A percentile compares a stretch with the other conserved stretches of the same genome.
phyloP scores from a whole-genome alignment of 2,797 vertebrate genomes.

The Coreius guichenoti region DNA sequence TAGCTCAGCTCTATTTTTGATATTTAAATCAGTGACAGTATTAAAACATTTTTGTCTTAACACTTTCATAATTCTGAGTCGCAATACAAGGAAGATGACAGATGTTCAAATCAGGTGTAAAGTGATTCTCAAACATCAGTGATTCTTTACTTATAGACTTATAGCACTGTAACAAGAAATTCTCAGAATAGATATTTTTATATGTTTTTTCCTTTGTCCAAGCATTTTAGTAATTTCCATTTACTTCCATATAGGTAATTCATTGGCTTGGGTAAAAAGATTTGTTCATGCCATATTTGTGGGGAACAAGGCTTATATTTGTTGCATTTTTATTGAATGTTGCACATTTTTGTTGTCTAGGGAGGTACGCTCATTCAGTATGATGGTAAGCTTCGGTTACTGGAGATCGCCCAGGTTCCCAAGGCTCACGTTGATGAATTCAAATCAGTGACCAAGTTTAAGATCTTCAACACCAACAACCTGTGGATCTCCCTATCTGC shows the following conservation, averaged over 20 bases:
- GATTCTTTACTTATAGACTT: background rate
- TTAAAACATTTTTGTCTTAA: background rate
- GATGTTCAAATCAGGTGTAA: background rate
- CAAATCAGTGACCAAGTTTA: constrained; percentile 98
- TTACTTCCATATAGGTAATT: background rate
- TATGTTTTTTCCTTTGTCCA: background rate
- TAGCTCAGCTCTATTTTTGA: background rate
- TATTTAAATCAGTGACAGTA: background rate
- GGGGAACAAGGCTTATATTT: background rate
- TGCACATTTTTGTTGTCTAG: constrained; percentile 69
- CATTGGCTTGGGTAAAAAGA: background rate
- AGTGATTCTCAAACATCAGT: background rate
- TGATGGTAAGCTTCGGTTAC: constrained; percentile 90
- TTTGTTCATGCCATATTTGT: background rate
- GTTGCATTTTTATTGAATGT: background rate
- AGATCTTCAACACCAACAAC: constrained; percentile 99
- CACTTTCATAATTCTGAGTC: background rate
- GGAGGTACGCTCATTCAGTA: constrained; percentile 96
- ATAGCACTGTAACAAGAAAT: background rate
- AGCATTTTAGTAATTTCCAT: background rate
- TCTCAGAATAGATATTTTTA: background rate
- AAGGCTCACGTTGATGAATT: constrained; percentile 96
- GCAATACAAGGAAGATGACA: background rate
- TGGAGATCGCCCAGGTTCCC: constrained; percentile 98
- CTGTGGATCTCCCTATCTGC: constrained; percentile 94